Base-by-base conservation (phyloP, 2,888 invertebrate species). In the Aleiodes testaceus region DNA sequence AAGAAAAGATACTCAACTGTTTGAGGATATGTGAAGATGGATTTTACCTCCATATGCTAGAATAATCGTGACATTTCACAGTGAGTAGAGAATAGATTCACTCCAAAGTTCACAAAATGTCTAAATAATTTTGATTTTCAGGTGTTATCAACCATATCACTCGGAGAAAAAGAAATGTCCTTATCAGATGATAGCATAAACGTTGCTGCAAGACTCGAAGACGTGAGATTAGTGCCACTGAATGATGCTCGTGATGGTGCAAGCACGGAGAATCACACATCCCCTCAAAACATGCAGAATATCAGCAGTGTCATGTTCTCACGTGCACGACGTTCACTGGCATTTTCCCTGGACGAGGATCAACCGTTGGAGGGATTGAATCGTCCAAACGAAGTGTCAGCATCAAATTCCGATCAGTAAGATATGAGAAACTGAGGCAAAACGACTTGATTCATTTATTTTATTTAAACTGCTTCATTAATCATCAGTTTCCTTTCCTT, bases 291-390 rank as follows among this genome's bases (percentile, higher is more conserved):
- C 52, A 78, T 80, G 70, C 84, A 83, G 55, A 79, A 80, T 22
- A 76, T 79, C 7, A 78, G 77, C 4, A 80, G 77, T 52, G 79
- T 85, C 18, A 79, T 80, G 30, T 77, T 84, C 5, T 82, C 81
- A 1, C 74, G 81, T 30, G 80, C 80, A 3, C 79, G 85, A 45
- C 77, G 84, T 11, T 83, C 81, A 9, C 76, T 82, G 0, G 78
- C 81, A 49, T 84, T 84, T 71, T 76, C 79, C 18, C 74, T 73
- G 1, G 84, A 83, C 18, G 85, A 86, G 1, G 85, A 85, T 42
- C 83, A 82, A 30, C 75, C 81, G 9, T n/a, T 61, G 12, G 44
- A 42, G 14, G 9, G 18, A 14, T 9, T 22, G 36, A 66, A 36
- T 36, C 49, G 67, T 30, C 22, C 44, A n/a, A 72, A 66, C 14